These are phyloP conservation scores for Gambusia affinis DNA, from an alignment of 2,113 vertebrate genomes.

Conservation along the genomic window DNA sequence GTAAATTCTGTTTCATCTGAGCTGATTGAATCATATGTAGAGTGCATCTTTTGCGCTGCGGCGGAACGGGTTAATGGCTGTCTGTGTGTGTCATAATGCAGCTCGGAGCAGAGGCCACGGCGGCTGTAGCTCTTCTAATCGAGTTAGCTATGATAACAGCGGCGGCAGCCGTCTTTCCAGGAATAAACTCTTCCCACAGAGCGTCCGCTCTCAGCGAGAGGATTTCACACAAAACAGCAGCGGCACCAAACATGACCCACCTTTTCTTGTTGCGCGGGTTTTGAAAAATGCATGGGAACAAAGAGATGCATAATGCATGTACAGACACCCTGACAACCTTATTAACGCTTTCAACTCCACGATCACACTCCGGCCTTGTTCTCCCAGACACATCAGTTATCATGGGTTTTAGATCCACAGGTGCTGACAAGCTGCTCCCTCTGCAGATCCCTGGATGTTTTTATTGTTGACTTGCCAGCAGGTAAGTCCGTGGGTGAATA, in stretches of 20 bases:
- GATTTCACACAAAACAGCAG: conserved; percentile 27
- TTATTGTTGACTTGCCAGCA: background rate
- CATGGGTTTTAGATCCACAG: conserved; percentile 4
- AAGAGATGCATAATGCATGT: conserved; percentile 51
- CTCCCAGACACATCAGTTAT: background rate
- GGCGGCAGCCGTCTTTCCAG: conserved; percentile 70
- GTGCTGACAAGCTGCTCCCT: background rate
- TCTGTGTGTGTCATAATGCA: background rate
- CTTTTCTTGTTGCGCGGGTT: conserved; percentile 28
- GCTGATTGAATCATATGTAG: conserved; percentile 28
- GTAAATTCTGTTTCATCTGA: conserved; percentile 25
- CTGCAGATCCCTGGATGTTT: background rate
- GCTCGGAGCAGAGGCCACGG: conserved; percentile 31
- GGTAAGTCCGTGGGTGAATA: conserved; percentile 38
- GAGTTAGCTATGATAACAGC: conserved; percentile 67
- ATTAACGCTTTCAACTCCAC: conserved; percentile 49
- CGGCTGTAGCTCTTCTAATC: conserved; percentile 62
- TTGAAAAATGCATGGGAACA: conserved; percentile 53
- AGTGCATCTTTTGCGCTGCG: background rate
- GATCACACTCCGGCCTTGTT: conserved; percentile 5
- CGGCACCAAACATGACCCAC: conserved; percentile 25
- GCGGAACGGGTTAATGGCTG: background rate
- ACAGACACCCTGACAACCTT: conserved; percentile 47
- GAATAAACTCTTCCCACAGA: conserved; percentile 60
- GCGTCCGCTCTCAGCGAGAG: conserved; percentile 37